Evolutionary conservation across 2,888 invertebrate species (phyloP).

Genomic region (Pseudanteris insignis): DNA sequence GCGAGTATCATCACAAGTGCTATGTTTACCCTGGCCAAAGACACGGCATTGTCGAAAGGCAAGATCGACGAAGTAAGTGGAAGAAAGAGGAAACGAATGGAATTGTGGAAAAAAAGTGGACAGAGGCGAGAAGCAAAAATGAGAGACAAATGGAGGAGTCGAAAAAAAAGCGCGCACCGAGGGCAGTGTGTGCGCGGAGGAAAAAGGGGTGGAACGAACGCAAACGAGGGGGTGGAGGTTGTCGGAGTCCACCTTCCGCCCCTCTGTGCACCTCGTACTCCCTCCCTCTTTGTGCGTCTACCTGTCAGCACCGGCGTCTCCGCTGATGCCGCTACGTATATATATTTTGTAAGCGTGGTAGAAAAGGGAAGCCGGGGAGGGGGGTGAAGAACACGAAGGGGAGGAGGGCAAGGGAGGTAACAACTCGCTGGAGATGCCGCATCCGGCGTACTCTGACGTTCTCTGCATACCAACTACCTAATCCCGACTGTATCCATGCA

Average conservation of each 20-base stretch:
- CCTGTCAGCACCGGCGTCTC: conserved; percentile 40
- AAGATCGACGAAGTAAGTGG: too few relatives aligned
- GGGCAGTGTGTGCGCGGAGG: conserved; percentile 16
- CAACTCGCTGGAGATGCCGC: conserved; percentile 62
- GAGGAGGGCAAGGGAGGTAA: conserved; percentile 47
- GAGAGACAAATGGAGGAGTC: conserved; percentile 2
- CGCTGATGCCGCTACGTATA: conserved; percentile 22
- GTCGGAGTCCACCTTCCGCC: conserved; percentile 34
- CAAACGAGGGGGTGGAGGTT: conserved; percentile 35
- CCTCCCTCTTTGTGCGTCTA: too few relatives aligned
- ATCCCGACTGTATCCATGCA: conserved; percentile 54
- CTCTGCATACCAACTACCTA: conserved; percentile 62
- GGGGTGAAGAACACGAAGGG: conserved; percentile 12
- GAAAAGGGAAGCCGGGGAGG: conserved; percentile 29
- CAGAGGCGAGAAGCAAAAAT: conserved; percentile 19
- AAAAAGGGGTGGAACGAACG: conserved; percentile 41
- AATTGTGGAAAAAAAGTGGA: conserved; percentile 13
- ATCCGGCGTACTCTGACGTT: conserved; percentile 59
- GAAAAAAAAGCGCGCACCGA: too few relatives aligned
- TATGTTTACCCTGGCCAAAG: too few relatives aligned
- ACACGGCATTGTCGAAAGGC: too few relatives aligned
- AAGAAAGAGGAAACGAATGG: too few relatives aligned
- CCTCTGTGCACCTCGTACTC: too few relatives aligned
- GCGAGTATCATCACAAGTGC: too few relatives aligned
- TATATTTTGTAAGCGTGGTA: conserved; percentile 31